Percentiles rank a stretch among this genome's conserved stretches.
phyloP scores from a whole-genome alignment of 2,113 vertebrate genomes.

The Stigmatopora argus region DNA sequence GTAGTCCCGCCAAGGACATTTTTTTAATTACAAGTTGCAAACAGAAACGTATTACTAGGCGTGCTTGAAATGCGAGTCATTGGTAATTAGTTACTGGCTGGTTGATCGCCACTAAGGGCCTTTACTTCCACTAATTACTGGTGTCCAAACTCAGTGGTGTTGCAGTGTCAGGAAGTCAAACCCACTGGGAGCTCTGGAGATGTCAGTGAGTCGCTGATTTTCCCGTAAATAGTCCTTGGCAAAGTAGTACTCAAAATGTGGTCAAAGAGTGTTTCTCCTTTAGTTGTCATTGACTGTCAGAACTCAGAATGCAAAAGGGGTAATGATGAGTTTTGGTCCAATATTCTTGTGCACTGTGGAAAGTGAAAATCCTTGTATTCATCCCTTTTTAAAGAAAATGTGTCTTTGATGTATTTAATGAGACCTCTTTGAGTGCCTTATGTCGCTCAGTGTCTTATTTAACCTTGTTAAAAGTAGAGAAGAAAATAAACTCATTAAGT shows the following conservation, averaged over 20 bases:
- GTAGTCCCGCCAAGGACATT: slow-evolving; percentile 4
- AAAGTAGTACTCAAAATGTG: slow-evolving; percentile 24
- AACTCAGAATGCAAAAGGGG: not conserved
- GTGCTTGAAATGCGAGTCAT: slow-evolving; percentile 36
- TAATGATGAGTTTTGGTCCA: not conserved
- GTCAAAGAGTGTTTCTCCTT: slow-evolving; percentile 7
- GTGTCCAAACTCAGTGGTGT: slow-evolving; percentile 23
- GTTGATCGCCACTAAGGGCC: slow-evolving; percentile 16
- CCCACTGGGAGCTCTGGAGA: slow-evolving; percentile 19
- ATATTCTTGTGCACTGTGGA: not conserved
- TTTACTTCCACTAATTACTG: slow-evolving; percentile 37
- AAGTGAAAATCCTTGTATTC: not conserved
- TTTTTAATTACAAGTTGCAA: slow-evolving; percentile 24
- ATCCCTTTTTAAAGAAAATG: not conserved
- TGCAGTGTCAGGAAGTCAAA: slow-evolving; percentile 29
- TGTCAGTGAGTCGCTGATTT: not conserved
- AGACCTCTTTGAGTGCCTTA: not conserved
- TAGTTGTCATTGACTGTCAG: slow-evolving; percentile 13
- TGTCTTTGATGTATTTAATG: not conserved
- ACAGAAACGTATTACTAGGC: slow-evolving; percentile 22
- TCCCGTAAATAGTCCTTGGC: not conserved
- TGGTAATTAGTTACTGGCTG: slow-evolving; percentile 40
- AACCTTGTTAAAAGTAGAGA: slow-evolving; percentile 22
- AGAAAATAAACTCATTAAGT: slow-evolving; percentile 14
- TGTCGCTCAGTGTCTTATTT: slow-evolving; percentile 13